Evolutionary conservation across 2,113 vertebrate genomes (phyloP).

Genomic region (Atlantisia rogersi): DNA sequence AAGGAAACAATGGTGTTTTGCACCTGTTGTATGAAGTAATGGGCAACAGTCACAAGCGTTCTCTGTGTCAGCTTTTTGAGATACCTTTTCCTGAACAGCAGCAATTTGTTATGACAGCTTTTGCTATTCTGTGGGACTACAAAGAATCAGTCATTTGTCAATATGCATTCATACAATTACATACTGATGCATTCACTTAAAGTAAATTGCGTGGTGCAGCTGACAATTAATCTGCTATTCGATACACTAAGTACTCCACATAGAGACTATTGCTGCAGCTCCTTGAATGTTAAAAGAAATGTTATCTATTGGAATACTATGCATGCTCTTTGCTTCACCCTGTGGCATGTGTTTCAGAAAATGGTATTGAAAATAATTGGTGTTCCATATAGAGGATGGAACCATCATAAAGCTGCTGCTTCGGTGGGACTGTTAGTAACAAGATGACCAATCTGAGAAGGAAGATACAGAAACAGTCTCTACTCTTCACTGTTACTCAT

Average conservation of each 20-base stretch:
- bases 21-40: background rate
- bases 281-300: background rate
- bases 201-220: background rate
- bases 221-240: slow-evolving; percentile 39
- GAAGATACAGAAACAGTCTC: background rate
- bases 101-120: slow-evolving; percentile 70
- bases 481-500: background rate
- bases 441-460: background rate
- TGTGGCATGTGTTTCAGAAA: background rate
- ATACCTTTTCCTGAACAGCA: slow-evolving; percentile 54
- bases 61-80: slow-evolving; percentile 11
- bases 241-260: background rate
- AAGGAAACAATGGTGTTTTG: slow-evolving; percentile 42
- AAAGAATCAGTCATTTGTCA: slow-evolving; percentile 59
- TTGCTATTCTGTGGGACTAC: slow-evolving; percentile 35
- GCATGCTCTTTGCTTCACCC: background rate
- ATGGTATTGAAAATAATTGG: background rate
- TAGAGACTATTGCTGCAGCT: background rate
- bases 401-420: background rate
- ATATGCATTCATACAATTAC: slow-evolving; percentile 36
- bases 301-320: background rate
- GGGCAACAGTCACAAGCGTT: slow-evolving; percentile 11
- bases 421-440: background rate
- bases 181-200: background rate
- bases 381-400: background rate